Percentiles rank a stretch among this genome's conserved stretches.
These are phyloP conservation scores for Acomys russatus DNA, from an alignment of 2,797 vertebrate genomes.

Conservation along the genomic window DNA sequence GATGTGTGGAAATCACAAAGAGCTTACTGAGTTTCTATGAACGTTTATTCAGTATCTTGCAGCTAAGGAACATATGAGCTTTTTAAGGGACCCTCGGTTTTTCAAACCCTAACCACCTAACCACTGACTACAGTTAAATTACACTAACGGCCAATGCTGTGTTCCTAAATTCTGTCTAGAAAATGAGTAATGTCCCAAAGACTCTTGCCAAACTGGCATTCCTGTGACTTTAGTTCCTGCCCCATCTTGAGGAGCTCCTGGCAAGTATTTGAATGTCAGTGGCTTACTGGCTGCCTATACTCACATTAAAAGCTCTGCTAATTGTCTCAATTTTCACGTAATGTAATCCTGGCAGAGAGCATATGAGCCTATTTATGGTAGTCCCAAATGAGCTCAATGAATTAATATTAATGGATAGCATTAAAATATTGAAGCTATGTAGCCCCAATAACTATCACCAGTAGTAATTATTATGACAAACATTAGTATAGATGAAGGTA, in stretches of 20 bases:
- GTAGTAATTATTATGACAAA: slow-evolving; percentile 71
- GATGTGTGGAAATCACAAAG: slow-evolving; percentile 23
- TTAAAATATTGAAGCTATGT: slow-evolving; percentile 57
- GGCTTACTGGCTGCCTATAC: slow-evolving; percentile 40
- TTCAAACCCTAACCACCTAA: slow-evolving; percentile 50
- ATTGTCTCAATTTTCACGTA: slow-evolving; percentile 1
- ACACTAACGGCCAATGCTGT: slow-evolving; percentile 8
- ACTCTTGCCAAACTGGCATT: slow-evolving; percentile 49
- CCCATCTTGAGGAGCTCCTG: slow-evolving; percentile 49
- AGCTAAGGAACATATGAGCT: not conserved
- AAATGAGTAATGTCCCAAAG: slow-evolving; percentile 61
- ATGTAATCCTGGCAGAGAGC: slow-evolving; percentile 6
- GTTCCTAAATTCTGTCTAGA: slow-evolving; percentile 61
- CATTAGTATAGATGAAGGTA: slow-evolving; percentile 63
- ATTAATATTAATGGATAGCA: slow-evolving; percentile 81
- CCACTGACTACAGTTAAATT: slow-evolving; percentile 56
- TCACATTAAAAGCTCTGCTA: slow-evolving; percentile 42
- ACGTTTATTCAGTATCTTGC: slow-evolving; percentile 19
- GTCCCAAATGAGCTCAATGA: slow-evolving; percentile 63
- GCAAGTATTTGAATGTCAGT: slow-evolving; percentile 13
- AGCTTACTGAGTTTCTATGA: not conserved
- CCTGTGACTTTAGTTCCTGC: slow-evolving; percentile 1
- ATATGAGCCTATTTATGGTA: slow-evolving; percentile 57
- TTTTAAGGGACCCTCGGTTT: slow-evolving; percentile 17
- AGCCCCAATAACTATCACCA: slow-evolving; percentile 34